Conservation (phyloP, 2,113 vertebrate species). For the Manacus vitellinus region DNA sequence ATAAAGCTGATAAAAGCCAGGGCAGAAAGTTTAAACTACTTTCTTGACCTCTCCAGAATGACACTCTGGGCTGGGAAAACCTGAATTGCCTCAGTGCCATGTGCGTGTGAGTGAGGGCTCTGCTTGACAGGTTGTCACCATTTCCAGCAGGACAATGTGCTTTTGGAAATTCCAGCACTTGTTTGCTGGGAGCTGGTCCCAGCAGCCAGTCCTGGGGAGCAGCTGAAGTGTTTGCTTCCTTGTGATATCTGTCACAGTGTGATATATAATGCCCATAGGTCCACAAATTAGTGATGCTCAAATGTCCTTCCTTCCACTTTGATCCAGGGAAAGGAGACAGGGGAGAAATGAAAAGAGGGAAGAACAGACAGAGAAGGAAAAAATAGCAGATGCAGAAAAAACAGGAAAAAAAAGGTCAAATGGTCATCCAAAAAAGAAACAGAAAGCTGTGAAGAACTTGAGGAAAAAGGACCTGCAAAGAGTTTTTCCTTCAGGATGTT, state of each 20-base stretch:
- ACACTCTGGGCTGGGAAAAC: not conserved
- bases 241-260: not conserved
- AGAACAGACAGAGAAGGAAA: not conserved
- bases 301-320: not conserved
- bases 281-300: not conserved
- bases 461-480: not conserved
- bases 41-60: not conserved
- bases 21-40: not conserved
- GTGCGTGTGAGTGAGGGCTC: not conserved
- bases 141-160: not conserved
- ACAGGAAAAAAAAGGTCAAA: not conserved
- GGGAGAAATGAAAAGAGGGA: not conserved
- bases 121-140: conserved; percentile 18
- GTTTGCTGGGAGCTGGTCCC: not conserved
- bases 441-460: not conserved
- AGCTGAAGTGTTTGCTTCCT: not conserved
- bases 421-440: not conserved
- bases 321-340: not conserved
- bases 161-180: not conserved
- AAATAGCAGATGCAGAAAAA: not conserved
- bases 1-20: not conserved
- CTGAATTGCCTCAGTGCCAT: not conserved
- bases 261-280: not conserved
- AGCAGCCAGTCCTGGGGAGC: not conserved
- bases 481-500: not conserved